Evolutionary conservation across 2,113 vertebrate species (phyloP), one percentile per base, ranked within the genome.

Genomic region (Hymenochirus boettgeri): DNA sequence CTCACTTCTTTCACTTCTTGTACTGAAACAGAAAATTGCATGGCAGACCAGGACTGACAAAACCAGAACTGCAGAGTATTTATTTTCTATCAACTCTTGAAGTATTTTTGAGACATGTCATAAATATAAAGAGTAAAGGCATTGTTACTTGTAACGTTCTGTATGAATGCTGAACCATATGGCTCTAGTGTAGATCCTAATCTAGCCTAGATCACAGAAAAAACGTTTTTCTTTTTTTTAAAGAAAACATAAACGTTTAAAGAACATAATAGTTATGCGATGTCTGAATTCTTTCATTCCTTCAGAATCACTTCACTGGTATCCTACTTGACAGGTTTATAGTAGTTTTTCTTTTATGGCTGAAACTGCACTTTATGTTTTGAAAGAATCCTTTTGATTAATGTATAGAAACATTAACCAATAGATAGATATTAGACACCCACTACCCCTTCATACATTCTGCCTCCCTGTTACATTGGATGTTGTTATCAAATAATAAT

Each of bases 41-140:
- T 29, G 55, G 22, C 15, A 52, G 46, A 27, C 23, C 26, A 19
- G 29, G 56, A 52, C 29, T 67, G 65, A 67, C 65, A 60, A 51
- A 18, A 37, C 47, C 23, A 12, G 18, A 22, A 27, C 56, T 29
- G 25, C 31, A 10, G 27, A 29, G 33, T 67, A 67, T 67, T 67
- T 67, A 67, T 67, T 35, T 50, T 26, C 65, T 45, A 60, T 60
- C 56, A 60, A 59, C 52, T 67, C 47, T 58, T 50, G 33, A 60
- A 67, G 57, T 67, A 67, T 46, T 67, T 59, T 52, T 26, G 47
- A 53, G 27, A 60, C 42, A 21, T 65, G 47, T 18, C 47, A 45
- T 67, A 52, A 67, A 67, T 60, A 67, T 60, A 31, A 48, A 57
- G 39, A 59, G 56, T 50, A 67, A 53, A 60, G 12, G 47, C 33